Conservation (phyloP, 2,888 invertebrate species). For the Athalia circularis region DNA sequence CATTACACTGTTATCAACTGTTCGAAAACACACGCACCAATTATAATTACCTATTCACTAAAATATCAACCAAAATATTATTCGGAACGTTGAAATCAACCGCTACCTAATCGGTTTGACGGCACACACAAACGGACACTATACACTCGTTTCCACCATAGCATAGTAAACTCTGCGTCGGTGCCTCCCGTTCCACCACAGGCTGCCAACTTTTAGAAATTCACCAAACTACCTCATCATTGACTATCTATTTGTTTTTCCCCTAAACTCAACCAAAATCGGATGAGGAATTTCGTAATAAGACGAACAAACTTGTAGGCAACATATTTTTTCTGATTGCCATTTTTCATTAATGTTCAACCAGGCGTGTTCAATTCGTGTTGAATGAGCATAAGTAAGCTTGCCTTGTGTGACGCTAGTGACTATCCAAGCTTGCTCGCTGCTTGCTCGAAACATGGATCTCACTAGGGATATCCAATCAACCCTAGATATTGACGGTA, state of each 20-base stretch:
- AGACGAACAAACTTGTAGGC: too few relatives aligned
- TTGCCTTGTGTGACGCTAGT: too few relatives aligned
- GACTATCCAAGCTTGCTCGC: too few relatives aligned
- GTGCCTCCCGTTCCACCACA: constrained; percentile 31
- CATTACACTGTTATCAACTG: not conserved
- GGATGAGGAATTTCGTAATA: not conserved
- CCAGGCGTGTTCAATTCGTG: too few relatives aligned
- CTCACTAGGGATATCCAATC: too few relatives aligned
- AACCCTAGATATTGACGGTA: too few relatives aligned
- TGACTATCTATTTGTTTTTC: constrained; percentile 2
- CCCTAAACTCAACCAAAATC: not conserved
- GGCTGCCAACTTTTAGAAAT: not conserved
- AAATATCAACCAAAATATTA: constrained; percentile 10
- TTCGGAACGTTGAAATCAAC: constrained; percentile 35
- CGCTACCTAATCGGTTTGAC: constrained; percentile 56
- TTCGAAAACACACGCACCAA: not conserved
- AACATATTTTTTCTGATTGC: too few relatives aligned
- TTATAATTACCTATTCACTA: not conserved
- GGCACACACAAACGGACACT: constrained; percentile 60
- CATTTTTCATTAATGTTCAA: too few relatives aligned
- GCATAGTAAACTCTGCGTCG: constrained; percentile 58
- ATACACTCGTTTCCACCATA: constrained; percentile 61
- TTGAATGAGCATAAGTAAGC: too few relatives aligned
- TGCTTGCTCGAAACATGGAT: too few relatives aligned
- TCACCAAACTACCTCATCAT: not conserved